Evolutionary conservation across 2,888 invertebrate genomes (phyloP).

Genomic region (Scrobipalpa costella): DNA sequence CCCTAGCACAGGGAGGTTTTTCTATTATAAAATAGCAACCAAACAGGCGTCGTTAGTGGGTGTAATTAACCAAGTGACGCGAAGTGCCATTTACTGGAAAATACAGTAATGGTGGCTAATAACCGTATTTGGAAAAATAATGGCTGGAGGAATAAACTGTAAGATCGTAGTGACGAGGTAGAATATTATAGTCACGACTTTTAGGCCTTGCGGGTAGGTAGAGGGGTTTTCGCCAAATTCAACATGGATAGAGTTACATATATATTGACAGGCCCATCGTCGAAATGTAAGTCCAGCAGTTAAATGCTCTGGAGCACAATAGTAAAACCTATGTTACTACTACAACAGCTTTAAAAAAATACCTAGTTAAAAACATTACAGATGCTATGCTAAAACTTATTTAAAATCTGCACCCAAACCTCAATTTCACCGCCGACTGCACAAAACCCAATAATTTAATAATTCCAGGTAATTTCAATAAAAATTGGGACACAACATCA

Average conservation of each 20-base stretch:
- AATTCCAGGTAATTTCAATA: constrained; percentile 20
- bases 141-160: background rate
- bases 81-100: constrained; percentile 15
- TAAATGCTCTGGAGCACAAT: too few species aligned
- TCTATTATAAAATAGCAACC: constrained; percentile 13
- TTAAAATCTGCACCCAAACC: background rate
- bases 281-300: too few species aligned
- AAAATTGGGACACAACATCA: constrained; percentile 18
- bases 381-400: background rate
- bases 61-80: constrained; percentile 22
- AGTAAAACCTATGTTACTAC: too few species aligned
- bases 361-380: too few species aligned
- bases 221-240: too few species aligned
- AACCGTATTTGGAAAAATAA: constrained; percentile 10
- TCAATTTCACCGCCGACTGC: constrained; percentile 16
- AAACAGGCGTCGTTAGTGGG: constrained; percentile 9
- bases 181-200: background rate
- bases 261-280: too few species aligned
- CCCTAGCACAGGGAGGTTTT: background rate
- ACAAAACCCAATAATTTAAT: constrained; percentile 18
- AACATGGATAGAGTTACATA: too few species aligned
- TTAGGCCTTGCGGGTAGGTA: too few species aligned
- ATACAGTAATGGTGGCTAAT: constrained; percentile 21
- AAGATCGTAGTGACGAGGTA: background rate
- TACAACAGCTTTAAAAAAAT: too few species aligned